Evolutionary conservation across 2,888 invertebrate species (phyloP).

Genomic region (Portevinia maculata): DNA sequence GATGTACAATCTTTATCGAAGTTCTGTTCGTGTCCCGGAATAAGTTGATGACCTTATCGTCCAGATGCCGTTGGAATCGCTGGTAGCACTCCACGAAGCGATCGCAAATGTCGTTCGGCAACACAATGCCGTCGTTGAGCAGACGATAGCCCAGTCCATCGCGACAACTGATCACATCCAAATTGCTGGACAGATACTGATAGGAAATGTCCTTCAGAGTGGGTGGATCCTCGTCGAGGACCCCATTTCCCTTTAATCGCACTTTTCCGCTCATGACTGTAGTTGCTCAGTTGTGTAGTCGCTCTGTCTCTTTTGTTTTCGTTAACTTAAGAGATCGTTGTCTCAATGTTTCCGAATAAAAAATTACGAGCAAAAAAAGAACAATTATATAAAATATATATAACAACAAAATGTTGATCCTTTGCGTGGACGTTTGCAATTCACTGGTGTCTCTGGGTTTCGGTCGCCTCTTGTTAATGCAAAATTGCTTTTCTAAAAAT

Average conservation of each 20-base stretch:
- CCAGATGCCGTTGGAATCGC: slow-evolving; percentile 84
- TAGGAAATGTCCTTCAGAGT: slow-evolving; percentile 82
- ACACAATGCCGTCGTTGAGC: slow-evolving; percentile 85
- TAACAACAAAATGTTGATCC: slow-evolving; percentile 43
- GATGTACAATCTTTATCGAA: slow-evolving; percentile 87
- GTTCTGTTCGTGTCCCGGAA: slow-evolving; percentile 88
- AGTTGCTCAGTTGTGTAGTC: slow-evolving; percentile 1
- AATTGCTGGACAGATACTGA: slow-evolving; percentile 81
- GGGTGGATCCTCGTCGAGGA: slow-evolving; percentile 82
- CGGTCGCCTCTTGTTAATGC: slow-evolving; percentile 38
- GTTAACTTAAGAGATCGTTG: slow-evolving; percentile 26
- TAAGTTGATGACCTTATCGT: slow-evolving; percentile 88
- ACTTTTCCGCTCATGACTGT: slow-evolving; percentile 82
- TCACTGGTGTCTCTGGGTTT: slow-evolving; percentile 26
- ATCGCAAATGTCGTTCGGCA: slow-evolving; percentile 89
- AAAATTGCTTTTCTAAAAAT: slow-evolving; percentile 63
- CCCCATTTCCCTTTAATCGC: slow-evolving; percentile 82
- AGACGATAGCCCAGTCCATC: slow-evolving; percentile 78
- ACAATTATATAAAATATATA: slow-evolving; percentile 62
- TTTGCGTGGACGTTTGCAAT: slow-evolving; percentile 30
- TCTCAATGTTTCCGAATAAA: slow-evolving; percentile 31
- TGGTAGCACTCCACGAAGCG: slow-evolving; percentile 83
- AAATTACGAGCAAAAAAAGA: slow-evolving; percentile 33
- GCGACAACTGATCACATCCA: slow-evolving; percentile 80
- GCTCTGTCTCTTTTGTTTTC: slow-evolving; percentile 1